These are phyloP conservation scores for Miltochrista miniata DNA, from an alignment of 2,888 invertebrate species.

Conservation along the genomic window DNA sequence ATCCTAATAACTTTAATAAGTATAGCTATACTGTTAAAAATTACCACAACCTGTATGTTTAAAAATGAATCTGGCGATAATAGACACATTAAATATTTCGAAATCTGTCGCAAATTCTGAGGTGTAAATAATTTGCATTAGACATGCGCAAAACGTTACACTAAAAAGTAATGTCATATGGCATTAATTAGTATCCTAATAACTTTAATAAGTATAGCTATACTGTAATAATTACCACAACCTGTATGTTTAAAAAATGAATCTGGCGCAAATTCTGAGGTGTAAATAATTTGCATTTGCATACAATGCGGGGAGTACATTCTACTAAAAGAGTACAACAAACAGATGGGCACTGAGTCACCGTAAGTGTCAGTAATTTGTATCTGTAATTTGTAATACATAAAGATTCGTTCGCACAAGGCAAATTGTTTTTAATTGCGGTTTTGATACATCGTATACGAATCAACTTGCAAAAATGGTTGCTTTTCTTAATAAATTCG, in stretches of 20 bases:
- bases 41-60: constrained; percentile 6
- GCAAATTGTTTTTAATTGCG: not conserved
- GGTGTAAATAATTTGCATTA: constrained; percentile 61
- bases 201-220: too few relatives aligned
- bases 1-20: too few relatives aligned
- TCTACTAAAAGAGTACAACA: constrained; percentile 18
- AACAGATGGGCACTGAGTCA: constrained; percentile 52
- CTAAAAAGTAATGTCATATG: too few relatives aligned
- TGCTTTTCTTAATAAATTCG: too few relatives aligned
- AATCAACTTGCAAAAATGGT: too few relatives aligned
- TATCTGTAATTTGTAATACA: constrained; percentile 1
- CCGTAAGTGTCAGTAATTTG: constrained; percentile 21
- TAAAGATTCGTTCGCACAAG: constrained; percentile 4
- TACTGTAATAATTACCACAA: not conserved
- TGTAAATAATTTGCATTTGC: constrained; percentile 62
- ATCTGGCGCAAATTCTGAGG: constrained; percentile 45
- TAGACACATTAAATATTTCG: constrained; percentile 50
- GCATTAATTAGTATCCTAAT: too few relatives aligned
- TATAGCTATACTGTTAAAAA: not conserved
- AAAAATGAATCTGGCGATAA: constrained; percentile 42
- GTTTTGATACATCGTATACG: too few relatives aligned
- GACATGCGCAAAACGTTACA: too few relatives aligned
- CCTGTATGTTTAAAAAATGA: constrained; percentile 11
- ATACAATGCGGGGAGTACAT: constrained; percentile 28
- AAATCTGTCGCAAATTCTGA: constrained; percentile 48